These are phyloP conservation scores for Drosophila littoralis DNA, from an alignment of 1,140 invertebrate species.

Conservation along the genomic window DNA sequence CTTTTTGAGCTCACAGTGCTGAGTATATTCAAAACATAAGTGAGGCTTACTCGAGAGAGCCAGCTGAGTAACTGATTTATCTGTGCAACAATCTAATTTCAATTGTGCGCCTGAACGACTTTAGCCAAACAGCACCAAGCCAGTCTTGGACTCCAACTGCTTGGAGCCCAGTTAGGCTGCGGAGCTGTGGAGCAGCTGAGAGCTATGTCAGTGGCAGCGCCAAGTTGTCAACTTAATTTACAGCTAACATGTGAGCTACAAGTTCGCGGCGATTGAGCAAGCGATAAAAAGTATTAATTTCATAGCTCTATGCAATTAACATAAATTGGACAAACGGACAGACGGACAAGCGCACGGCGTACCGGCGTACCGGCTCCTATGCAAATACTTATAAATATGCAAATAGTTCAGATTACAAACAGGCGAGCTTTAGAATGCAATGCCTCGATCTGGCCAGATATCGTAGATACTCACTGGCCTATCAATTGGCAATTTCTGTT, in stretches of 20 bases:
- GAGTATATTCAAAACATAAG: slow-evolving; percentile 8
- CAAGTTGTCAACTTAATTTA: slow-evolving; percentile 83
- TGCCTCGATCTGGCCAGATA: slow-evolving; percentile 11
- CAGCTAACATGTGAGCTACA: slow-evolving; percentile 82
- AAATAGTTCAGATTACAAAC: slow-evolving; percentile 75
- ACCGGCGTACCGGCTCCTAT: neutral
- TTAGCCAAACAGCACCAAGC: slow-evolving; percentile 3
- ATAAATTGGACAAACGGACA: slow-evolving; percentile 65
- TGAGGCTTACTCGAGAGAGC: slow-evolving; percentile 3
- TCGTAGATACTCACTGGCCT: slow-evolving; percentile 20
- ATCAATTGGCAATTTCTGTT: slow-evolving; percentile 31
- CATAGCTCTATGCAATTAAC: slow-evolving; percentile 78
- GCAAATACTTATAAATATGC: slow-evolving; percentile 75
- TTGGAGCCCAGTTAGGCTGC: slow-evolving; percentile 10
- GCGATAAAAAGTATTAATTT: slow-evolving; percentile 83
- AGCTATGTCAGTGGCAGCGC: slow-evolving; percentile 64
- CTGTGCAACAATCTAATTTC: slow-evolving; percentile 60
- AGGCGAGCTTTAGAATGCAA: slow-evolving; percentile 29
- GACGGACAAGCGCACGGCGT: slow-evolving; percentile 1
- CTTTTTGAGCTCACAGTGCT: neutral
- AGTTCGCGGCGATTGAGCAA: slow-evolving; percentile 80
- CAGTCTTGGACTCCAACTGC: neutral
- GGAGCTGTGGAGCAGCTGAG: slow-evolving; percentile 18
- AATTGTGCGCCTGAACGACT: slow-evolving; percentile 49
- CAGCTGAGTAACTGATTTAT: slow-evolving; percentile 60